phyloP scores from a whole-genome alignment of 1,140 invertebrate genomes.

The Phymastichus coffea region DNA sequence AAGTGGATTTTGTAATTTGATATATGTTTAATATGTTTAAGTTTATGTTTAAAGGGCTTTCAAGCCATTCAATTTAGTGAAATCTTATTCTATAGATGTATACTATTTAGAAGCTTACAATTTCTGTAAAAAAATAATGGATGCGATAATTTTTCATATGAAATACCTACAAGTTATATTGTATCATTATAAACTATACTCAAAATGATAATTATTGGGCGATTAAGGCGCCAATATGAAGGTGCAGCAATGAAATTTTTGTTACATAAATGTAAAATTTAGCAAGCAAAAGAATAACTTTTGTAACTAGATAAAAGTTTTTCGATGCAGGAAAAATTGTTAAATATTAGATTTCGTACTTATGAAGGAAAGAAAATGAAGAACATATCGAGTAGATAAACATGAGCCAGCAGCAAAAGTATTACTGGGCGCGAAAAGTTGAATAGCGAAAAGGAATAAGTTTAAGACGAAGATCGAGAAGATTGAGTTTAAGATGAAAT shows the following conservation, averaged over 20 bases:
- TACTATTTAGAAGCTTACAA: not conserved
- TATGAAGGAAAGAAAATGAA: constrained; percentile 11
- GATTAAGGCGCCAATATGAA: too few species aligned
- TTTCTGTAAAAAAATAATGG: not conserved
- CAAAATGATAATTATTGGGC: not conserved
- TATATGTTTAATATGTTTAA: too few species aligned
- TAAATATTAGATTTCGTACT: constrained; percentile 18
- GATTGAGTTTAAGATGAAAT: constrained; percentile 11
- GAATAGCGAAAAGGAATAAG: too few species aligned
- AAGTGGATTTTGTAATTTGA: too few species aligned
- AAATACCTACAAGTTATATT: not conserved
- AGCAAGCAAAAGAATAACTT: not conserved
- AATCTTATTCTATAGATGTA: not conserved
- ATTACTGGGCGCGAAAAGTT: constrained; percentile 21
- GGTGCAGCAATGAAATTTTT: not conserved
- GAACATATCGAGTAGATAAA: constrained; percentile 19
- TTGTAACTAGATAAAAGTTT: not conserved
- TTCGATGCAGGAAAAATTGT: not conserved
- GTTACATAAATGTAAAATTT: not conserved
- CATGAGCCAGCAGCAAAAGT: constrained; percentile 6
- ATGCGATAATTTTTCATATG: not conserved
- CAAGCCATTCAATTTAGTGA: not conserved
- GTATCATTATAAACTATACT: not conserved
- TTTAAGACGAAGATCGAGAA: constrained; percentile 1
- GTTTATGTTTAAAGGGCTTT: too few species aligned